phyloP scores from a whole-genome alignment of 64 coral and sea anemone genomes.

The Pachyseris speciosa region DNA sequence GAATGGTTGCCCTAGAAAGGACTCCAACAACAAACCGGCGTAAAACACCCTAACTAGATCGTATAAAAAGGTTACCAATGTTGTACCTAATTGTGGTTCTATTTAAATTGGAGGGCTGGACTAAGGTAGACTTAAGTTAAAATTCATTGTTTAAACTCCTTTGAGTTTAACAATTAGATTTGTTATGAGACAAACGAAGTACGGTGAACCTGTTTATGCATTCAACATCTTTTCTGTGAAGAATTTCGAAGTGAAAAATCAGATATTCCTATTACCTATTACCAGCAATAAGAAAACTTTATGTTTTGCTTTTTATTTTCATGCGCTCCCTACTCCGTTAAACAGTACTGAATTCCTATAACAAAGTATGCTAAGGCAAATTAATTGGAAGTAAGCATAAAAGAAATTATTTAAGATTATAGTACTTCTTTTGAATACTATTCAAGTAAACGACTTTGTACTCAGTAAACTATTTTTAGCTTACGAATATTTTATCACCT shows the following conservation, averaged over 20 bases:
- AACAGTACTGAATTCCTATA: not conserved
- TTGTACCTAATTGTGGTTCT: not conserved
- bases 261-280: not conserved
- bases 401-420: conserved; percentile 31
- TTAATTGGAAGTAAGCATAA: conserved; percentile 13
- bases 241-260: not conserved
- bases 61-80: not conserved
- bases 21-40: not conserved
- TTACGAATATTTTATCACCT: not conserved
- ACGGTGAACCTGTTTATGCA: not conserved
- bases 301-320: not conserved
- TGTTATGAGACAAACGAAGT: not conserved
- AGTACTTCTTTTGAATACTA: conserved; percentile 9
- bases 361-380: not conserved
- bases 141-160: conserved; percentile 8
- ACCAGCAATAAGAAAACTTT: too few relatives aligned
- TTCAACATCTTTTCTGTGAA: not conserved
- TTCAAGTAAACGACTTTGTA: conserved; percentile 2
- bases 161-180: conserved; percentile 12
- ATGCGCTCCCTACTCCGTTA: not conserved
- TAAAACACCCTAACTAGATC: not conserved
- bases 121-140: not conserved
- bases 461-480: not conserved
- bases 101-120: not conserved
- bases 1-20: not conserved